phyloP scores from a whole-genome alignment of 2,888 invertebrate genomes.

The Isotomurus palustris region DNA sequence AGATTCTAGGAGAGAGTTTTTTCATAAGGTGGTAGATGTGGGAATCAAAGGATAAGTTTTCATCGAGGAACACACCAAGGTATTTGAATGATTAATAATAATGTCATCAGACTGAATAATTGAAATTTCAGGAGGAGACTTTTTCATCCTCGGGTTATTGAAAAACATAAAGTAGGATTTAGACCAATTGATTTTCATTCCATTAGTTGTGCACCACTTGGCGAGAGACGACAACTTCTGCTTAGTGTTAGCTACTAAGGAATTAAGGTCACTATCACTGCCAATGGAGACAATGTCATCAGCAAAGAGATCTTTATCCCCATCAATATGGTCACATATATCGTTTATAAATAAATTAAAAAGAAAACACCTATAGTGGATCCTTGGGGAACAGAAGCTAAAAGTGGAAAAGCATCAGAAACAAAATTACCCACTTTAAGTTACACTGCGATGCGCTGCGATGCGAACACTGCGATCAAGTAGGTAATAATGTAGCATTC shows the following conservation, averaged over 20 bases:
- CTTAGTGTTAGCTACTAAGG: not conserved
- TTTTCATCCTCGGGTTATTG: not conserved
- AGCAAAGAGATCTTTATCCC: not conserved
- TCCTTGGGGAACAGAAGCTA: not conserved
- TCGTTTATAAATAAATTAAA: not conserved
- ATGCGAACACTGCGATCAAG: not conserved
- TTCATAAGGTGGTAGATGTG: not conserved
- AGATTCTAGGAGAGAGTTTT: not conserved
- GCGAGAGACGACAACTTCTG: not conserved
- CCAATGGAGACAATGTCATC: not conserved
- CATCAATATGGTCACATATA: not conserved
- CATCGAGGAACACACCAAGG: not conserved
- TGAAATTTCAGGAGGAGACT: not conserved
- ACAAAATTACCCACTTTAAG: not conserved
- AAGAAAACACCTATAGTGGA: not conserved
- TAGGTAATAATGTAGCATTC: not conserved
- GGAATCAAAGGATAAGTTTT: not conserved
- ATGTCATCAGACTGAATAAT: not conserved
- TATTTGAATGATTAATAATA: not conserved
- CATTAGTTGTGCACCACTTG: not conserved
- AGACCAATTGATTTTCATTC: not conserved
- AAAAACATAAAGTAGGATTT: not conserved
- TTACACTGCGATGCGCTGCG: too few relatives aligned
- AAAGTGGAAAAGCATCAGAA: not conserved
- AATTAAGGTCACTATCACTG: not conserved